Evolutionary conservation across 2,888 invertebrate species (phyloP).

Genomic region (Peribatodes rhomboidaria): DNA sequence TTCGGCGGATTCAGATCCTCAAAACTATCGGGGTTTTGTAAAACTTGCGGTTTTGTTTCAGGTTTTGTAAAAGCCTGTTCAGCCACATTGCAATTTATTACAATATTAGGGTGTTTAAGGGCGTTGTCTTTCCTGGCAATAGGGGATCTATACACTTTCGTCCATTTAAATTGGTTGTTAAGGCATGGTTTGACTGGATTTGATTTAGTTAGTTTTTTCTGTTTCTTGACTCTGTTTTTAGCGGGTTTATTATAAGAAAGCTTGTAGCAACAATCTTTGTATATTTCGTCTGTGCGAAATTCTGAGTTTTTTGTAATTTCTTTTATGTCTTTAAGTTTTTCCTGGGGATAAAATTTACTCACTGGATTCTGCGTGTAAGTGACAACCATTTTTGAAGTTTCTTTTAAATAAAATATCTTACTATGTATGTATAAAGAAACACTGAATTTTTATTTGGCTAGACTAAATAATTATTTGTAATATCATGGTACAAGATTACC

Average conservation of each 20-base stretch:
- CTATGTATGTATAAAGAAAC: background rate
- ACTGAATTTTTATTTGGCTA: constrained; percentile 11
- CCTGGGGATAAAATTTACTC: constrained; percentile 25
- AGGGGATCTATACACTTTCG: constrained; percentile 67
- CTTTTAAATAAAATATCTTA: background rate
- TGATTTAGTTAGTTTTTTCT: constrained; percentile 38
- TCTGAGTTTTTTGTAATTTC: constrained; percentile 52
- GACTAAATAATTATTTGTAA: background rate
- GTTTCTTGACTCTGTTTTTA: constrained; percentile 22
- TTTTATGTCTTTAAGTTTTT: constrained; percentile 47
- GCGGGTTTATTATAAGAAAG: constrained; percentile 38
- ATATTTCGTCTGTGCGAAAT: constrained; percentile 61
- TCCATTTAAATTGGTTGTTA: constrained; percentile 58
- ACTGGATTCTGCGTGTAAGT: constrained; percentile 30
- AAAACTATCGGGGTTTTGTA: constrained; percentile 16
- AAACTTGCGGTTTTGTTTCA: constrained; percentile 10
- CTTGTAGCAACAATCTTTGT: constrained; percentile 69
- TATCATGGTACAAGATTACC: background rate
- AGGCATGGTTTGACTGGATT: constrained; percentile 40
- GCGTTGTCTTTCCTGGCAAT: constrained; percentile 45
- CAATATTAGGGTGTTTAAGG: constrained; percentile 38
- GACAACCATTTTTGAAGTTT: constrained; percentile 37
- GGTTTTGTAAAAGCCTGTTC: too few species aligned
- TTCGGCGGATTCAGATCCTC: constrained; percentile 19
- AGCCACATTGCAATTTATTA: constrained; percentile 31